These are phyloP conservation scores for Pipra filicauda DNA, from an alignment of 2,113 vertebrate genomes.

Conservation along the genomic window DNA sequence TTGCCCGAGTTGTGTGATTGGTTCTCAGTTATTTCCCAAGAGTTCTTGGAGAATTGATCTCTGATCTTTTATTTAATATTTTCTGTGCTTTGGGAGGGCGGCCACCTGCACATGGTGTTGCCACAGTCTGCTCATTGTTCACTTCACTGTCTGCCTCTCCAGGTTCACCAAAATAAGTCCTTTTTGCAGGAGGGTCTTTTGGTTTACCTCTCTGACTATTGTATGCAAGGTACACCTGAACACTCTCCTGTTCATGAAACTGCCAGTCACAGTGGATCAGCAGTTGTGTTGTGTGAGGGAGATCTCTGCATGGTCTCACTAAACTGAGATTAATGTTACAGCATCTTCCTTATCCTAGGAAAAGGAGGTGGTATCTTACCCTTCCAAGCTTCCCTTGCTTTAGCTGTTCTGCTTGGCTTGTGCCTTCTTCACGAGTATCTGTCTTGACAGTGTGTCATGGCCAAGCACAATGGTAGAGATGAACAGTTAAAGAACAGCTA, in stretches of 20 bases:
- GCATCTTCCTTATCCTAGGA: neutral
- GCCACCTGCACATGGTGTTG: accelerated
- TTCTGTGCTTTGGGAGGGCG: neutral
- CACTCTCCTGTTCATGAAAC: neutral
- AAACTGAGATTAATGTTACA: neutral
- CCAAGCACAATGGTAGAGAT: neutral
- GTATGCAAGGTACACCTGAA: neutral
- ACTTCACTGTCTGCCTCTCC: neutral
- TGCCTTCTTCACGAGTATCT: neutral
- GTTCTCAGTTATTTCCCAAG: neutral
- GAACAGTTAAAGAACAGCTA: neutral
- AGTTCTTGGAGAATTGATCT: neutral
- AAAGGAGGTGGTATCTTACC: neutral
- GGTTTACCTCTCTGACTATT: neutral
- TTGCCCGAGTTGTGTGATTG: neutral
- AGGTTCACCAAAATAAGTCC: neutral
- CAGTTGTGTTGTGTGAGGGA: neutral
- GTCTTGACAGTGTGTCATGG: neutral
- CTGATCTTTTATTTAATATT: neutral
- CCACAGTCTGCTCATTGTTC: neutral
- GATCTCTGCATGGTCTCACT: neutral
- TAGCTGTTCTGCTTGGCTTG: neutral
- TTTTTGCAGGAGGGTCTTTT: neutral
- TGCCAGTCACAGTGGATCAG: neutral
- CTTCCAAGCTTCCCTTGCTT: neutral